Conservation (phyloP, 2,113 vertebrate species). For the Bombycilla garrulus region DNA sequence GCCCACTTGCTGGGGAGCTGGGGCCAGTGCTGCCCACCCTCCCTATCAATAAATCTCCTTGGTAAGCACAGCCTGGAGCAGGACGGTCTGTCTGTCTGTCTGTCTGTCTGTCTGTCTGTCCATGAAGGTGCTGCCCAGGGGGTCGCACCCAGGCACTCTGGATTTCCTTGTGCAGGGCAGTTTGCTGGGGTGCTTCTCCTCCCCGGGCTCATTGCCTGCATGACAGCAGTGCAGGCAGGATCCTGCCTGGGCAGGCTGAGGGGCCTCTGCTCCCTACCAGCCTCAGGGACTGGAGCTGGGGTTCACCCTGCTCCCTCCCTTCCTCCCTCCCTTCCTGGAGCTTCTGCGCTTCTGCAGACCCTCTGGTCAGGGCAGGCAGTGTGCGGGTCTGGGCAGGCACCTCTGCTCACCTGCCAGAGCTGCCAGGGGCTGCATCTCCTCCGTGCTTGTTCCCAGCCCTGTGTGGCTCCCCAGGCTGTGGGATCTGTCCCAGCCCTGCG, state of each 20-base stretch:
- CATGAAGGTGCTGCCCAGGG: accelerated
- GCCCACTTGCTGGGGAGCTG: accelerated
- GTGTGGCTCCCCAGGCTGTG: background rate
- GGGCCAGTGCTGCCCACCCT: background rate
- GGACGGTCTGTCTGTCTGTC: background rate
- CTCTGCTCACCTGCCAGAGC: background rate
- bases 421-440: background rate
- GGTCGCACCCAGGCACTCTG: accelerated
- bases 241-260: background rate
- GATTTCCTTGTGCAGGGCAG: accelerated
- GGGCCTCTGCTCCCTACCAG: background rate
- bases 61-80: background rate
- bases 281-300: background rate
- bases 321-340: background rate
- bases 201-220: background rate
- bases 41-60: conserved; percentile 23
- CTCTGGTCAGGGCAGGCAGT: background rate
- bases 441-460: background rate
- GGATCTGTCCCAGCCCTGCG: background rate
- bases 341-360: background rate
- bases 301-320: background rate
- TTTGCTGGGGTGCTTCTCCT: background rate
- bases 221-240: accelerated
- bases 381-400: background rate
- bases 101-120: background rate